A percentile compares a stretch with the other conserved stretches of the same genome.
Conservation (phyloP, 2,888 invertebrate species). For the Operophtera brumata region DNA sequence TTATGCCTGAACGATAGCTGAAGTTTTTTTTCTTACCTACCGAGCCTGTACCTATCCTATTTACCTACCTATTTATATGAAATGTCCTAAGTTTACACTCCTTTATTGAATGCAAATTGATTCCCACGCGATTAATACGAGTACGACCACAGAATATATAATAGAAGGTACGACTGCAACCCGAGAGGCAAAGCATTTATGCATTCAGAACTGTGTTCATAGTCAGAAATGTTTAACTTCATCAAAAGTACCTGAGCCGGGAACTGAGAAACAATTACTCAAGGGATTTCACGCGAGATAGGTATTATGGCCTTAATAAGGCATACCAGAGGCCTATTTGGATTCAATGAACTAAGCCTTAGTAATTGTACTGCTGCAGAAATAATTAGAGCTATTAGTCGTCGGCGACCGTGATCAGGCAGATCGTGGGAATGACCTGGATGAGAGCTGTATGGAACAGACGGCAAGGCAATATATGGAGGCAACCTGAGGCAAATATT, state of each 20-base stretch:
- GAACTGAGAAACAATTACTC: slow-evolving; percentile 5
- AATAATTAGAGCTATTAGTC: too few species aligned
- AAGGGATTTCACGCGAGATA: slow-evolving; percentile 6
- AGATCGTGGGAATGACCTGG: too few species aligned
- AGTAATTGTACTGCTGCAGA: background rate
- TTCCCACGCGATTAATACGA: slow-evolving; percentile 6
- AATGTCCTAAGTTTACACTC: background rate
- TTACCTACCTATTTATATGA: background rate
- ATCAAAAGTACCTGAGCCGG: slow-evolving; percentile 7
- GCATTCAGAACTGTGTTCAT: slow-evolving; percentile 3
- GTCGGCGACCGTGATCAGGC: too few species aligned
- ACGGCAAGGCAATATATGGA: too few species aligned
- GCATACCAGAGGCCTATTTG: background rate
- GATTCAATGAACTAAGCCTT: background rate
- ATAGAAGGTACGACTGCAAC: slow-evolving; percentile 3
- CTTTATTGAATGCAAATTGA: background rate
- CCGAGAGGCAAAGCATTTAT: slow-evolving; percentile 8
- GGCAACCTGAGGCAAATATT: too few species aligned
- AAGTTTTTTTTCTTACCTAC: background rate
- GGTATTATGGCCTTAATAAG: background rate
- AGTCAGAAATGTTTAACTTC: slow-evolving; percentile 8
- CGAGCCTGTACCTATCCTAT: background rate
- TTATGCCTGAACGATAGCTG: background rate
- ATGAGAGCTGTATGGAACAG: too few species aligned
- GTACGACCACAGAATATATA: slow-evolving; percentile 2